Percentiles rank a stretch among this genome's conserved stretches.
These are phyloP conservation scores for Trachymyrmex septentrionalis DNA, from an alignment of 1,140 invertebrate genomes.

Conservation along the genomic window DNA sequence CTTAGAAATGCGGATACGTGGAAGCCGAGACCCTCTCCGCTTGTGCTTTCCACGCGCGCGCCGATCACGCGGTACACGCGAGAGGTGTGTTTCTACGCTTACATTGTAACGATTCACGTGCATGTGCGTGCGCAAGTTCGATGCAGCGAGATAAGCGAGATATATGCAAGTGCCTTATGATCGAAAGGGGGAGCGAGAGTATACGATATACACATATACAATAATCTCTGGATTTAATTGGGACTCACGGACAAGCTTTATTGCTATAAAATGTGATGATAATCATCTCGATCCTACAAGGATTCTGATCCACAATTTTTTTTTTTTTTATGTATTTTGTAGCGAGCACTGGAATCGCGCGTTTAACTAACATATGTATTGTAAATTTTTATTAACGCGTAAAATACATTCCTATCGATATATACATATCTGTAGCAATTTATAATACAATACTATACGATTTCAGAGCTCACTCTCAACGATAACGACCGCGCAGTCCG, in stretches of 20 bases:
- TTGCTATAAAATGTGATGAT: not conserved
- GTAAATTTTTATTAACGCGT: not conserved
- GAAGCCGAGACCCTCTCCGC: not conserved
- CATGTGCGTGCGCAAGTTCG: conserved; percentile 31
- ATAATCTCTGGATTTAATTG: conserved; percentile 49
- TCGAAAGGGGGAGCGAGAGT: not conserved
- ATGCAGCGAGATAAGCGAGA: conserved; percentile 17
- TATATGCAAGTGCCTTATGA: conserved; percentile 15
- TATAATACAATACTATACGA: not conserved
- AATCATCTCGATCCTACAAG: not conserved
- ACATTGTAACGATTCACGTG: conserved; percentile 21
- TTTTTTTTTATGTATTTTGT: not conserved
- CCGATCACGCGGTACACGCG: conserved; percentile 43
- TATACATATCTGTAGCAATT: not conserved
- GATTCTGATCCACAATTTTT: not conserved
- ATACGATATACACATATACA: conserved; percentile 37
- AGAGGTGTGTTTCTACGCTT: not conserved
- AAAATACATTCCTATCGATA: not conserved
- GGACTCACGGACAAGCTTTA: conserved; percentile 12
- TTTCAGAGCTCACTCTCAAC: not conserved
- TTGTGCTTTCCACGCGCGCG: conserved; percentile 11
- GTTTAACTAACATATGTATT: not conserved
- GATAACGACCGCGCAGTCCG: not conserved
- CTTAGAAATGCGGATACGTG: conserved; percentile 20
- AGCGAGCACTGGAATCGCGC: not conserved